phyloP scores from a whole-genome alignment of 2,888 invertebrate genomes.

The Gastracanthus pulcherrimus region DNA sequence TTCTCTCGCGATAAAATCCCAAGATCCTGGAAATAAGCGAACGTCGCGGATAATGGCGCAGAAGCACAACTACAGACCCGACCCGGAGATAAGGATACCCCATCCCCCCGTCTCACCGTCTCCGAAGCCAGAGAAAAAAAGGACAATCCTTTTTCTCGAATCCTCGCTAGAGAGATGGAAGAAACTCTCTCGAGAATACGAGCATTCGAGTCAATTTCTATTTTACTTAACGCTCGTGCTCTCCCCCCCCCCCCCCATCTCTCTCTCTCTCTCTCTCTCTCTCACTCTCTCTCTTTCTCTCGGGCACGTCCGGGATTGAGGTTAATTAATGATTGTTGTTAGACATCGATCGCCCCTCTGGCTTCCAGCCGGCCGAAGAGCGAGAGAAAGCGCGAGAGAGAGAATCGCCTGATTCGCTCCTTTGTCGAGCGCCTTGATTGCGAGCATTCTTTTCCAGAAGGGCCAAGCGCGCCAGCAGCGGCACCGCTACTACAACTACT shows the following conservation, averaged over 20 bases:
- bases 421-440: constrained; percentile 43
- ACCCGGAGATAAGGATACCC: not conserved
- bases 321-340: constrained; percentile 54
- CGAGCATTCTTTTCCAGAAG: constrained; percentile 38
- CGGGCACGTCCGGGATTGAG: constrained; percentile 25
- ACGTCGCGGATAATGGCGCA: not conserved
- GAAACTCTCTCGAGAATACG: not conserved
- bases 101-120: not conserved
- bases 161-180: not conserved
- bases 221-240: constrained; percentile 41
- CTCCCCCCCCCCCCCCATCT: too few species aligned
- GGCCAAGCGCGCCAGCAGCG: not conserved
- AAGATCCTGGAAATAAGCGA: constrained; percentile 33
- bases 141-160: not conserved
- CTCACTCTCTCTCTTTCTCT: too few species aligned
- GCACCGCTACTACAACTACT: too few species aligned
- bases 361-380: not conserved
- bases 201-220: constrained; percentile 31
- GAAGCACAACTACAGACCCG: not conserved
- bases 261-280: too few species aligned
- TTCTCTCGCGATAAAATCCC: not conserved
- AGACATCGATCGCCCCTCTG: constrained; percentile 21
- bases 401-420: constrained; percentile 22
- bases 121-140: not conserved
- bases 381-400: not conserved